phyloP scores from a whole-genome alignment of 37 sponge, comb jelly and placozoan species.

The Agelas oroides region DNA sequence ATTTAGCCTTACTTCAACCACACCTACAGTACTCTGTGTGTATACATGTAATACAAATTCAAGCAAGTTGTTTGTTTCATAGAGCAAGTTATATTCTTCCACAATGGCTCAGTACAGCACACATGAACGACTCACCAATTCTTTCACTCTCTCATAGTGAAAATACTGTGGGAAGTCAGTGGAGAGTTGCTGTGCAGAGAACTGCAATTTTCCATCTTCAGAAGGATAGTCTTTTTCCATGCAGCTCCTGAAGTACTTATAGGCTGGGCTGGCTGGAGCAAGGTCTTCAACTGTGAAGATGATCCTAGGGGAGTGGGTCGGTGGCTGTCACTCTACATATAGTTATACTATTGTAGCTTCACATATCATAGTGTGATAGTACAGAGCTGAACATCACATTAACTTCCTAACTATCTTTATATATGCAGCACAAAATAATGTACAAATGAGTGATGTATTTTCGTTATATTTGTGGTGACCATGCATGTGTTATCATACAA shows the following conservation, averaged over 20 bases:
- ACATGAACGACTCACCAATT: conserved; percentile 44
- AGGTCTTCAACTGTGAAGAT: conserved; percentile 57
- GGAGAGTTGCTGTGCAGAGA: conserved; percentile 9
- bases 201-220: neutral
- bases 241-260: conserved; percentile 18
- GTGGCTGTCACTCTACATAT: neutral
- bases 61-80: no score
- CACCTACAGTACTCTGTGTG: no score
- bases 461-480: no score
- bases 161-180: conserved; percentile 28
- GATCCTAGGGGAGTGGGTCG: conserved; percentile 45
- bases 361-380: no score
- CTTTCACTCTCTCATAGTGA: conserved; percentile 46
- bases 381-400: neutral
- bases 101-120: no score
- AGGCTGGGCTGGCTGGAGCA: conserved; percentile 47
- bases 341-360: neutral
- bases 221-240: neutral
- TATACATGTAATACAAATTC: no score
- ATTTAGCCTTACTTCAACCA: no score
- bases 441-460: no score
- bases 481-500: no score
- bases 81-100: no score
- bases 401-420: no score
- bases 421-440: no score